Evolutionary conservation across 2,113 vertebrate species (phyloP).

Genomic region (Cnemophilus loriae): DNA sequence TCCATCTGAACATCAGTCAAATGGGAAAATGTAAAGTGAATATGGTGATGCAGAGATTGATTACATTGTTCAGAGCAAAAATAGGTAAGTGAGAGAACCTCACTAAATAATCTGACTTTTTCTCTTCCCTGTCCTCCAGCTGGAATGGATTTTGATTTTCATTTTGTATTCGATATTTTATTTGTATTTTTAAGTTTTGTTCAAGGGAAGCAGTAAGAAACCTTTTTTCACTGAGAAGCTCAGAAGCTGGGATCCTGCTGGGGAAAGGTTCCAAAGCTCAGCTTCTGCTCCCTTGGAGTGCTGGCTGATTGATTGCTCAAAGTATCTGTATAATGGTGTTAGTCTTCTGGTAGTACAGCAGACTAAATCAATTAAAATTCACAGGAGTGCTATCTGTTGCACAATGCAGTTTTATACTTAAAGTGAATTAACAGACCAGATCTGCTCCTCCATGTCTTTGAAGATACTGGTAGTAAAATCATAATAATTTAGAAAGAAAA

Average conservation of each 20-base stretch:
- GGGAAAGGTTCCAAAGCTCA: not conserved
- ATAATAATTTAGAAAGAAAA: not conserved
- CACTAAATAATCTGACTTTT: not conserved
- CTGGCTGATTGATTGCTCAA: constrained; percentile 15
- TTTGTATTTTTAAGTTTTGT: not conserved
- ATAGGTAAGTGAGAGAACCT: not conserved
- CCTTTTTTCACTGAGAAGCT: not conserved
- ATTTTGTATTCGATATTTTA: not conserved
- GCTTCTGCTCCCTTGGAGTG: not conserved
- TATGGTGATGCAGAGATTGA: constrained; percentile 26
- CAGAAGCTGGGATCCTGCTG: not conserved
- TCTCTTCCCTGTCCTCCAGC: not conserved
- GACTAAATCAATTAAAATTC: constrained; percentile 50
- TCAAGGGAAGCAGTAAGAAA: not conserved
- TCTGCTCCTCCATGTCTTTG: not conserved
- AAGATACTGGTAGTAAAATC: not conserved
- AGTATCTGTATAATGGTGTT: not conserved
- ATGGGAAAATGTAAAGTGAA: constrained; percentile 11
- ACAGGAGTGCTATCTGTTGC: not conserved
- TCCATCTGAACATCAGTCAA: constrained; percentile 15
- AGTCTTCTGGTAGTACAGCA: not conserved
- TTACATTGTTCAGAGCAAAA: not conserved
- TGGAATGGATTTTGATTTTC: not conserved
- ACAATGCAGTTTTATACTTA: not conserved
- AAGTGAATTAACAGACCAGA: not conserved